Percentiles rank a stretch among this genome's conserved stretches.
Conservation (phyloP, 2,113 vertebrate genomes). For the Natator depressus region DNA sequence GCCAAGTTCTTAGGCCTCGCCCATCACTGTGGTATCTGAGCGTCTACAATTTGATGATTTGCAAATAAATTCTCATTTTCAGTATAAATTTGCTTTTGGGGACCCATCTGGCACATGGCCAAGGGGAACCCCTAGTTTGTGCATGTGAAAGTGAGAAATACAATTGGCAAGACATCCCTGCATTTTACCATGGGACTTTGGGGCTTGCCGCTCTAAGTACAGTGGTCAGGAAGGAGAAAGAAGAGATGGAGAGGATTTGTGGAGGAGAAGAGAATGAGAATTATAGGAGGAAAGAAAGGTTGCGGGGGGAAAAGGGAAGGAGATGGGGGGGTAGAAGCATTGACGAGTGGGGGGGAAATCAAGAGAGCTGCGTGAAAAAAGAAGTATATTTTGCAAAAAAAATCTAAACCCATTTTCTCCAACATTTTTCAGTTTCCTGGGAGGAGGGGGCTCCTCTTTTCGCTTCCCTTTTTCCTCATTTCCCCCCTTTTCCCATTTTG, state of each 20-base stretch:
- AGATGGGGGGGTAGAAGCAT: background rate
- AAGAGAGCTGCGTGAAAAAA: background rate
- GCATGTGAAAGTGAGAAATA: background rate
- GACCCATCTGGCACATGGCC: background rate
- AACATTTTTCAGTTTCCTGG: background rate
- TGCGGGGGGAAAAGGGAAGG: background rate
- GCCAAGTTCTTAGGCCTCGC: background rate
- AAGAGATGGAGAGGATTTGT: background rate
- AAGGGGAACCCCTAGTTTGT: background rate
- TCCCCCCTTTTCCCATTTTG: background rate
- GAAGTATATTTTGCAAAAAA: background rate
- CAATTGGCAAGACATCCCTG: background rate
- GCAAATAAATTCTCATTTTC: background rate
- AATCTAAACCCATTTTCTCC: background rate
- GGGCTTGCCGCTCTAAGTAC: background rate
- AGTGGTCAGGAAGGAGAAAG: background rate
- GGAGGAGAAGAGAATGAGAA: background rate
- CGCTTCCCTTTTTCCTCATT: background rate
- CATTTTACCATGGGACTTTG: background rate
- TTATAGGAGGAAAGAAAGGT: background rate
- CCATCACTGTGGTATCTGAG: background rate
- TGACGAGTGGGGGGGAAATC: background rate
- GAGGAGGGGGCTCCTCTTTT: background rate
- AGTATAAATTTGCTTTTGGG: background rate
- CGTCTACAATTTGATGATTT: background rate